A percentile compares a stretch with the other conserved stretches of the same genome.
Conservation (phyloP, 2,113 vertebrate species). For the Neopipo cinnamomea region DNA sequence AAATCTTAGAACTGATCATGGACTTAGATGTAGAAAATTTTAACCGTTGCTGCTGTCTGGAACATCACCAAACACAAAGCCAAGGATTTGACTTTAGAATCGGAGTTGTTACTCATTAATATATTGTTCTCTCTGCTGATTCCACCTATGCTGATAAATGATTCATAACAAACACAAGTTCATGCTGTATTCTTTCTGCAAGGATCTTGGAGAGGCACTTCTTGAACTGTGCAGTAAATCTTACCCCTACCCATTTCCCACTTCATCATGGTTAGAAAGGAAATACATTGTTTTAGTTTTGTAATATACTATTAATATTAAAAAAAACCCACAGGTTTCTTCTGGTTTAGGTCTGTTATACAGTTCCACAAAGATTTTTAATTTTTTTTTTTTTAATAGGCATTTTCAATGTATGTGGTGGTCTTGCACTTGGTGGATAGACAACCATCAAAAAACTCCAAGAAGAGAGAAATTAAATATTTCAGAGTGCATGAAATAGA, state of each 20-base stretch:
- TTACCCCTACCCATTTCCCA: not conserved
- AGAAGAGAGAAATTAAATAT: not conserved
- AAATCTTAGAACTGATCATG: not conserved
- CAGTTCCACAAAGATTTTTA: not conserved
- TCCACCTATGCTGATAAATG: not conserved
- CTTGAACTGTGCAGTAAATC: not conserved
- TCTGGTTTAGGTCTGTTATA: not conserved
- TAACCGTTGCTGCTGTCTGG: not conserved
- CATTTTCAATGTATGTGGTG: not conserved
- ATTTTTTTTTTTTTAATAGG: not conserved
- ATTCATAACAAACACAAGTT: not conserved
- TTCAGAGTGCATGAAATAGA: not conserved
- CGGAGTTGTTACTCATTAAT: not conserved
- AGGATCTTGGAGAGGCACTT: not conserved
- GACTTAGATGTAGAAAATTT: not conserved
- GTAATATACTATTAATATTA: not conserved
- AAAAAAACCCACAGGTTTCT: not conserved
- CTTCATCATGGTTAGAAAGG: not conserved
- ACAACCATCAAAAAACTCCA: not conserved
- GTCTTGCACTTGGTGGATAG: not conserved
- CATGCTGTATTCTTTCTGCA: fast-evolving
- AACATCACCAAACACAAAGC: not conserved
- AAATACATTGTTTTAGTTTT: not conserved
- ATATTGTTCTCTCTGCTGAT: not conserved
- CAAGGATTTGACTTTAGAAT: not conserved